These are phyloP conservation scores for Trematomus bernacchii DNA, from an alignment of 2,797 vertebrate genomes.

Conservation along the genomic window DNA sequence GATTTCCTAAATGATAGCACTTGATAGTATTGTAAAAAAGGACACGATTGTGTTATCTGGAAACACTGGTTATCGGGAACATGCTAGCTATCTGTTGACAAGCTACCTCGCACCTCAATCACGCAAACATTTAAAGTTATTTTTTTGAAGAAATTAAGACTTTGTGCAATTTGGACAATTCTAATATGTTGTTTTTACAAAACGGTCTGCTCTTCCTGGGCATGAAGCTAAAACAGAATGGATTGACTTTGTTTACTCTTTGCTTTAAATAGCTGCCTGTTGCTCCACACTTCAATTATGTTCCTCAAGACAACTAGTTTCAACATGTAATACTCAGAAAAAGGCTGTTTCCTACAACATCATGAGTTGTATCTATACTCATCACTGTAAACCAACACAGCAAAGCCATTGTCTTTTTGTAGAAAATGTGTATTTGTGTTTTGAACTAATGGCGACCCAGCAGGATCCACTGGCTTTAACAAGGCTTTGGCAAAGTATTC, in stretches of 20 bases:
- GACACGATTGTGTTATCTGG: too few relatives aligned
- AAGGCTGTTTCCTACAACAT: constrained; percentile 2
- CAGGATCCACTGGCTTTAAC: constrained; percentile 20
- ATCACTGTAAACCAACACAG: constrained; percentile 13
- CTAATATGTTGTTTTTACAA: neutral
- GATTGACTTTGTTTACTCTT: neutral
- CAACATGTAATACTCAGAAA: constrained; percentile 22
- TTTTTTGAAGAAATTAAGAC: too few relatives aligned
- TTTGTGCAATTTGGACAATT: neutral
- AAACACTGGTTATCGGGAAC: neutral
- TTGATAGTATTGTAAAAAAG: too few relatives aligned
- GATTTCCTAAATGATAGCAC: too few relatives aligned
- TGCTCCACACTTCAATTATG: neutral
- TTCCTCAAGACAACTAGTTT: constrained; percentile 23
- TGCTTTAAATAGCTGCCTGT: constrained; percentile 3
- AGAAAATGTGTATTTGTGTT: constrained; percentile 42
- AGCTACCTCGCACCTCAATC: neutral
- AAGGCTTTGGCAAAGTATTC: constrained; percentile 43
- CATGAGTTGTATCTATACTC: neutral
- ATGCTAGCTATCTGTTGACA: neutral
- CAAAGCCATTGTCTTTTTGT: constrained; percentile 3
- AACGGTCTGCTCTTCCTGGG: neutral
- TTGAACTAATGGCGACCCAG: constrained; percentile 26
- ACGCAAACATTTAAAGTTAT: neutral
- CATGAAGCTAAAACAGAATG: neutral